Evolutionary conservation across 2,888 invertebrate genomes (phyloP).

Genomic region (Polymixis flavicincta): DNA sequence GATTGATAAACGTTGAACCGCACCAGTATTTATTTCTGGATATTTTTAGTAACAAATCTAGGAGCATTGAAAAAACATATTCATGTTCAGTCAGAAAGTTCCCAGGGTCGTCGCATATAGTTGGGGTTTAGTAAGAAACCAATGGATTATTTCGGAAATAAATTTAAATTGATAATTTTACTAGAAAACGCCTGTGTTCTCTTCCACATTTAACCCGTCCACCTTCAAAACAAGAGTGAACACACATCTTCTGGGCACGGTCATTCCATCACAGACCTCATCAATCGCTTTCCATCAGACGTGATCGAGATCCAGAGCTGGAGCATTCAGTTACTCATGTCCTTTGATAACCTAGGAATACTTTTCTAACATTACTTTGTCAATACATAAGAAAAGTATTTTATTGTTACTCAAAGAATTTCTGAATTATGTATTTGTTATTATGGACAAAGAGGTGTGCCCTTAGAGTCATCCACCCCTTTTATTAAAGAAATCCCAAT

Average conservation of each 20-base stretch:
- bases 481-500: neutral
- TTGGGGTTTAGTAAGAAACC: too few relatives aligned
- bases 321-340: too few relatives aligned
- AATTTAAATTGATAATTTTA: too few relatives aligned
- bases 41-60: neutral
- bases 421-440: neutral
- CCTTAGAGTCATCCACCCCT: neutral
- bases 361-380: neutral
- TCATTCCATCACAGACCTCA: too few relatives aligned
- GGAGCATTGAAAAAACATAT: neutral
- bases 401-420: neutral
- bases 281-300: too few relatives aligned
- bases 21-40: neutral
- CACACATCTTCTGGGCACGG: too few relatives aligned
- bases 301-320: too few relatives aligned
- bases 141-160: too few relatives aligned
- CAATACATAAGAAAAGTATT: neutral
- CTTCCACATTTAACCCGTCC: too few relatives aligned
- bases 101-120: too few relatives aligned
- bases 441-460: neutral
- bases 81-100: neutral
- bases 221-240: too few relatives aligned
- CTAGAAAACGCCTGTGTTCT: too few relatives aligned
- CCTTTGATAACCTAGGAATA: neutral
- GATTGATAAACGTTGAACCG: neutral